These are phyloP conservation scores for Lagopus muta DNA, from an alignment of 2,113 vertebrate genomes.

Conservation along the genomic window DNA sequence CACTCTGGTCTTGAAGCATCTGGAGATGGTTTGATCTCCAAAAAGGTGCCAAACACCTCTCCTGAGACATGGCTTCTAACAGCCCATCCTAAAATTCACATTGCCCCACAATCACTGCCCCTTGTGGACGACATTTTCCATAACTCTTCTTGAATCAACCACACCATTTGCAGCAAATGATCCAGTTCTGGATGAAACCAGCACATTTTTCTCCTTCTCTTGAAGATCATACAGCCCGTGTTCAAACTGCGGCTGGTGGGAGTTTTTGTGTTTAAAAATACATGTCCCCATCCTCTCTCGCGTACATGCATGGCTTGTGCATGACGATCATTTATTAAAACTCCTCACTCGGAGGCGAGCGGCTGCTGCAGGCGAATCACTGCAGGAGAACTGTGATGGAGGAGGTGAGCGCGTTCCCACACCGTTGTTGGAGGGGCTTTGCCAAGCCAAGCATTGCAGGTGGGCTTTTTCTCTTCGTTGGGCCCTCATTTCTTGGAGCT, in stretches of 20 bases:
- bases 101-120: neutral
- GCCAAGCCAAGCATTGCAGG: accelerated
- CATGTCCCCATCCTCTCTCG: neutral
- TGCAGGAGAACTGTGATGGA: neutral
- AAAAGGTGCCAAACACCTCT: neutral
- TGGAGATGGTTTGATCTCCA: neutral
- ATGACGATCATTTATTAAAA: constrained; percentile 28
- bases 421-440: neutral
- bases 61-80: neutral
- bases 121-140: neutral
- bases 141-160: neutral
- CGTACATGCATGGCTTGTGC: neutral
- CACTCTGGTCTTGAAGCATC: neutral
- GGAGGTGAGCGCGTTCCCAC: neutral
- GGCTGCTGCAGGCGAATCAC: neutral
- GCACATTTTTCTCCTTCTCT: constrained; percentile 31
- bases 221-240: neutral
- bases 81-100: neutral
- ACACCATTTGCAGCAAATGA: neutral
- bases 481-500: neutral
- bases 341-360: neutral
- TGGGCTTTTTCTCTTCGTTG: neutral
- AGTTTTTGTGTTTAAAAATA: constrained; percentile 64
- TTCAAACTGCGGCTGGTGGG: constrained; percentile 38
- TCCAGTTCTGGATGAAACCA: neutral